Evolutionary conservation across 1,140 invertebrate species (phyloP).

Genomic region (Anadara kagoshimensis): DNA sequence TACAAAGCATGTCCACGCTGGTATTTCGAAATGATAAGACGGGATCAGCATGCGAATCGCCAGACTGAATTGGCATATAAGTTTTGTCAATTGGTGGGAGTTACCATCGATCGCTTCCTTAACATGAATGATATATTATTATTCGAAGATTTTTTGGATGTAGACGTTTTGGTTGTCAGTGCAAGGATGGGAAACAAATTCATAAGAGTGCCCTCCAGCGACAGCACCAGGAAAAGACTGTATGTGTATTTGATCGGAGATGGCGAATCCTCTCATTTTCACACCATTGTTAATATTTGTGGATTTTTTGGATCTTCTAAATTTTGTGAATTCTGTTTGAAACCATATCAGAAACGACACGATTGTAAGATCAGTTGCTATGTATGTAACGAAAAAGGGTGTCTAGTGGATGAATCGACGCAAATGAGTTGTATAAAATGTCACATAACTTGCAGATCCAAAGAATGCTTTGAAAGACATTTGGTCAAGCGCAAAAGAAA

Average conservation of each 20-base stretch:
- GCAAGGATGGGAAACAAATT: conserved; percentile 21
- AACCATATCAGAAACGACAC: conserved; percentile 7
- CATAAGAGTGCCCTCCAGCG: background rate
- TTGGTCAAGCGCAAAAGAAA: background rate
- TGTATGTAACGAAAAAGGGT: too few species aligned
- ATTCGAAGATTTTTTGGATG: conserved; percentile 21
- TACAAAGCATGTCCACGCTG: conserved; percentile 1
- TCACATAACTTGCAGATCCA: conserved; percentile 18
- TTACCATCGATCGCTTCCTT: background rate
- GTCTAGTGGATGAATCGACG: too few species aligned
- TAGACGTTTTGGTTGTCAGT: conserved; percentile 23
- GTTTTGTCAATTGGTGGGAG: background rate
- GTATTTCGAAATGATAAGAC: background rate
- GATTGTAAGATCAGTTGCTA: too few species aligned
- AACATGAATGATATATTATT: background rate
- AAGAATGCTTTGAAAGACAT: conserved; percentile 18
- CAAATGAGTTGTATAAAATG: conserved; percentile 6
- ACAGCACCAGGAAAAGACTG: conserved; percentile 10
- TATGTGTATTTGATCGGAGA: conserved; percentile 18
- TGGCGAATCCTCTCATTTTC: conserved; percentile 6
- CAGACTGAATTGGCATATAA: background rate
- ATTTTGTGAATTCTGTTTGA: conserved; percentile 22
- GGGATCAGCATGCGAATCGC: conserved; percentile 1
- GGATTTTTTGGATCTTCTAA: conserved; percentile 25
- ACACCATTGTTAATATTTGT: conserved; percentile 10